phyloP scores from a whole-genome alignment of 2,888 invertebrate genomes.

The Formica aserva region DNA sequence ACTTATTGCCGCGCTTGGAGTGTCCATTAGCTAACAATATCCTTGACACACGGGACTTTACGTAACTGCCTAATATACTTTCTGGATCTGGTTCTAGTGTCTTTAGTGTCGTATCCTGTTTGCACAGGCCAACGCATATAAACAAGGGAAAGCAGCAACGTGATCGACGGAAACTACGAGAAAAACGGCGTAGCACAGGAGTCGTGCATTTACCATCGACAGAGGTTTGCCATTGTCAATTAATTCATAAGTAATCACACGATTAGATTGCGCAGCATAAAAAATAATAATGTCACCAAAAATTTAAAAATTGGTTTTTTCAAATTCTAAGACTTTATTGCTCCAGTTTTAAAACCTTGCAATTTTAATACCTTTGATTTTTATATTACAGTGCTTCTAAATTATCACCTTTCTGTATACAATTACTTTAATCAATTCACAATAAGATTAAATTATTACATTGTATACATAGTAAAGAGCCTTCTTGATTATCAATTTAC shows the following conservation, averaged over 20 bases:
- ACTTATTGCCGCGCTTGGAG: constrained; percentile 33
- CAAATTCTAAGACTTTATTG: too few species aligned
- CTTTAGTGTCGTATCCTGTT: constrained; percentile 79
- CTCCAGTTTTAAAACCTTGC: too few species aligned
- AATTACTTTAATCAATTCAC: not conserved
- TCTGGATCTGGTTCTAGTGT: constrained; percentile 77
- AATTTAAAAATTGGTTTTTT: not conserved
- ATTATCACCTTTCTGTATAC: not conserved
- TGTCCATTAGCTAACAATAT: constrained; percentile 53
- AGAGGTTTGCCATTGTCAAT: constrained; percentile 85
- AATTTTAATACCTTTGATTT: too few species aligned
- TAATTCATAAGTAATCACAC: constrained; percentile 29
- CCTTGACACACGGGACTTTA: constrained; percentile 57
- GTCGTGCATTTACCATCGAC: constrained; percentile 88
- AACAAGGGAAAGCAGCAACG: constrained; percentile 87
- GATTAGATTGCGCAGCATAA: not conserved
- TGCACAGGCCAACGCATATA: constrained; percentile 86
- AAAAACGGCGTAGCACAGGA: constrained; percentile 88
- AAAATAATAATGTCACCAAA: not conserved
- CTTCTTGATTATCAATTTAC: not conserved
- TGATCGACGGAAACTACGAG: constrained; percentile 88
- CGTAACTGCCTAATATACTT: constrained; percentile 68
- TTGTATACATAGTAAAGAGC: not conserved
- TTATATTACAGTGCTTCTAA: too few species aligned
- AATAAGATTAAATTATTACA: not conserved